Base-by-base conservation (phyloP, 2,113 vertebrate species). In the Petroica traversi region DNA sequence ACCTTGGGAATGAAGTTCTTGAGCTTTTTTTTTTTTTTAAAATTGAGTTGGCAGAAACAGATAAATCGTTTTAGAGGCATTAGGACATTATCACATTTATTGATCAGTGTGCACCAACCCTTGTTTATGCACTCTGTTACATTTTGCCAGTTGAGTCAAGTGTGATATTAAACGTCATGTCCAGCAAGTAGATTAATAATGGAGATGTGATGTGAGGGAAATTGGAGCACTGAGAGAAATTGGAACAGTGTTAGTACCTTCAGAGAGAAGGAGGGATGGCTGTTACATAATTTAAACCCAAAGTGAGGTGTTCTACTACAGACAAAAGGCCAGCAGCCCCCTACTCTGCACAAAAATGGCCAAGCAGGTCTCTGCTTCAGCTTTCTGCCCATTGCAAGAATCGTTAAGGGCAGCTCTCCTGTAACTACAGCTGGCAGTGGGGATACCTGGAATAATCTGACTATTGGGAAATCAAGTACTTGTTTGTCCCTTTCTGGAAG, bases 41-140 rank as follows among this genome's bases (percentile, higher is more conserved):
- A 79, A 58, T 26, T 2, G 86, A 81, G 38, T 24, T 81, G 92
- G 77, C 84, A 91, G 59, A 49, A 49, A 81, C 0, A 2, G n/a
- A 46, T 51, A 85, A 91, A 81, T 59, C 77, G 57, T 95, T 88
- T 93, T 52, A 93, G 67, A 82, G 76, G 19, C 78, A 92, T 88
- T 95, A 79, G 62, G 79, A 79, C 1, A 1, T 19, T 40, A 48
- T 10, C 8, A 10, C 31, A 75, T 61, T 51, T 78, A 89, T 92
- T 41, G 74, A 79, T 52, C 19, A 20, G 34, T 6, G 4, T 22
- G 69, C n/a, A 45, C 45, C 76, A 51, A 12, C 0, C 49, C 34
- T 74, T 24, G 4, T 29, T 74, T 57, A 41, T 49, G 46, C 25
- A 43, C 63, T 69, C 36, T 48, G 46, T 58, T 67, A 66, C 54